Base-by-base conservation (phyloP, 1,140 invertebrate genomes). In the Diprion similis region DNA sequence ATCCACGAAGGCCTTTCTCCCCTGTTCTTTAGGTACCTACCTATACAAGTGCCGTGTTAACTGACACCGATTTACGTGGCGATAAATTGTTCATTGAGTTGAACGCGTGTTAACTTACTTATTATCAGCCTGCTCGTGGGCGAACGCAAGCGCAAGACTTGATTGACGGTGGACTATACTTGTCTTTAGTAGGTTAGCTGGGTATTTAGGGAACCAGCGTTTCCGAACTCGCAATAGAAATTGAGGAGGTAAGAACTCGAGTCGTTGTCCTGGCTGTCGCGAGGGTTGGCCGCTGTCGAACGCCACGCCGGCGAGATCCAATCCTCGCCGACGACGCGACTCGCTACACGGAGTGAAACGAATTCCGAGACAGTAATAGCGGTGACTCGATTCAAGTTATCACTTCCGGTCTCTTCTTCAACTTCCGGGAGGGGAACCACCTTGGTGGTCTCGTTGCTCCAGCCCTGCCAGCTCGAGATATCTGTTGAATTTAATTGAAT, bases 331-430 rank as follows among this genome's bases (percentile, higher is more conserved):
- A 59, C 51, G 6, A 15, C 51, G 51, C 51, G n/a, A 17, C 24
- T 1, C 24, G 6, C 24, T 37, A 37, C 24, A 37, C n/a, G 51
- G 51, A 59, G 51, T 59, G 51, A 59, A 59, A 59, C 11, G 51
- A 59, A 59, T 59, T 59, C n/a, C 51, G n/a, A 59, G 51, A 59
- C 51, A 59, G 51, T 59, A 59, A 59, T 59, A 59, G 51, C 51
- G 51, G 51, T 59, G 51, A 59, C 51, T 59, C 51, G 51, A 17
- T 59, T 59, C 11, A 59, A 59, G 51, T 59, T 59, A 59, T 59
- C 51, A 17, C 51, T 59, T 59, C 51, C 51, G 51, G 51, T 59
- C 51, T 59, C 51, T 59, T 59, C 51, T 7, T 9, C 51, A 59
- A 59, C 51, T 59, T 59, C 51, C 51, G 51, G 51, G 51, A 59